Base-by-base conservation (phyloP, 2,888 invertebrate species). In the Strigamia transsilvanica region DNA sequence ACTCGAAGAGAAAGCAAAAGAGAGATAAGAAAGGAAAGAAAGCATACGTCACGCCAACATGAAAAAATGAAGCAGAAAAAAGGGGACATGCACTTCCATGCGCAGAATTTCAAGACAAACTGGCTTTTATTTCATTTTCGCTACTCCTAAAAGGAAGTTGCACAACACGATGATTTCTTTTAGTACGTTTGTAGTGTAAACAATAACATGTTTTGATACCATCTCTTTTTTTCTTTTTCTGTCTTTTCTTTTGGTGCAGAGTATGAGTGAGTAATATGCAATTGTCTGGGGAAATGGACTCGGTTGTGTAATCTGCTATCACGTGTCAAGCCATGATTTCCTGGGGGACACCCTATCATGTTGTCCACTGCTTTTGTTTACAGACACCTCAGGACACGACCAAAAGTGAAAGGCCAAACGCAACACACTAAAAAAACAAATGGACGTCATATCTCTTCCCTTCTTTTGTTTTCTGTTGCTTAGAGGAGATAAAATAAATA, bases 251-350 rank as follows among this genome's bases (percentile, higher is more conserved):
- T 38, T 56, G 56, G 18, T 73, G 27, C 73, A 73, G 27, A 10
- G 32, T 32, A 73, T 23, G 27, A 73, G 73, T 73, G 73, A 73
- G 73, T 73, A 73, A 73, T 73, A 73, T 73, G 73, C 73, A 73
- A 73, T 73, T 32, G 73, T 73, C 73, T 73, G 27, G 73, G 73
- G 73, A 73, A 73, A 73, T 73, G 73, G 73, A 73, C 79, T 79
- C 79, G 34, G 38, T 38, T 79, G 79, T 79, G 79, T 79, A 79
- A 79, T 79, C 79, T 79, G 79, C 38, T 38, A 42, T 79, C 79
- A 42, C 42, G 42, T 79, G 79, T 79, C 79, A 42, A 38, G 34
- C 38, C 38, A 42, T 79, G 79, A 79, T 79, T 79, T 79, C 79
- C 79, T 42, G 38, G 21, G 79, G 79, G 79, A 41, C 79, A 34